Conservation (phyloP, 2,888 invertebrate genomes). For the Drosophila kambysellisi region DNA sequence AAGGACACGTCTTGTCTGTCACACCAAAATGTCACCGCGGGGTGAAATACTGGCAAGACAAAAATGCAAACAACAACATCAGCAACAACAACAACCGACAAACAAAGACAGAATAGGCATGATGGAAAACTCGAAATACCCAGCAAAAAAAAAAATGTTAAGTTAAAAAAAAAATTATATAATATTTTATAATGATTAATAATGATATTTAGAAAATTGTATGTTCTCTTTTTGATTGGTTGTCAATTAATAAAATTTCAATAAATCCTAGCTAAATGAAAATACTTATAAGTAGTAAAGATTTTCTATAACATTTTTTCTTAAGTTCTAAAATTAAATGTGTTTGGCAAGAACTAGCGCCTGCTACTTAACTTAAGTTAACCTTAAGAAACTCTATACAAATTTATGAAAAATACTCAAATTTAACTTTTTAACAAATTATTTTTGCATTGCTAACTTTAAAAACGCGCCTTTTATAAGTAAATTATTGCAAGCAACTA, state of each 20-base stretch:
- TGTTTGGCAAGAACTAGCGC: background rate
- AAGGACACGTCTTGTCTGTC: conserved; percentile 84
- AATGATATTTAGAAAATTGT: too few relatives aligned
- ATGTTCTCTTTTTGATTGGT: too few relatives aligned
- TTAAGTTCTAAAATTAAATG: too few relatives aligned
- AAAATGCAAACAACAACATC: conserved; percentile 59
- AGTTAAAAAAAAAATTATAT: too few relatives aligned
- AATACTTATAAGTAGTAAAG: background rate
- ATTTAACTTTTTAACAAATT: background rate
- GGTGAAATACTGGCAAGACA: conserved; percentile 79
- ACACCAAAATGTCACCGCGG: conserved; percentile 83
- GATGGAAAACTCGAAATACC: conserved; percentile 2
- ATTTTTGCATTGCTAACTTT: background rate
- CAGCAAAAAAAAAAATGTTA: conserved; percentile 8
- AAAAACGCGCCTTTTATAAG: background rate
- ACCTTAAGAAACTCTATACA: background rate
- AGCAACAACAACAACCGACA: conserved; percentile 31
- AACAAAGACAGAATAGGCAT: conserved; percentile 10
- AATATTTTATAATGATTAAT: too few relatives aligned
- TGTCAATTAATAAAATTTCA: background rate
- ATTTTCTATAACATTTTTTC: background rate
- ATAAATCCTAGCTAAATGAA: background rate
- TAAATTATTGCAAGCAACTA: background rate
- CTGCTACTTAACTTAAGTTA: background rate
- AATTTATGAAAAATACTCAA: too few relatives aligned